A percentile compares a stretch with the other conserved stretches of the same genome.
phyloP scores from a whole-genome alignment of 2,888 invertebrate genomes.

The Philaethria dido region DNA sequence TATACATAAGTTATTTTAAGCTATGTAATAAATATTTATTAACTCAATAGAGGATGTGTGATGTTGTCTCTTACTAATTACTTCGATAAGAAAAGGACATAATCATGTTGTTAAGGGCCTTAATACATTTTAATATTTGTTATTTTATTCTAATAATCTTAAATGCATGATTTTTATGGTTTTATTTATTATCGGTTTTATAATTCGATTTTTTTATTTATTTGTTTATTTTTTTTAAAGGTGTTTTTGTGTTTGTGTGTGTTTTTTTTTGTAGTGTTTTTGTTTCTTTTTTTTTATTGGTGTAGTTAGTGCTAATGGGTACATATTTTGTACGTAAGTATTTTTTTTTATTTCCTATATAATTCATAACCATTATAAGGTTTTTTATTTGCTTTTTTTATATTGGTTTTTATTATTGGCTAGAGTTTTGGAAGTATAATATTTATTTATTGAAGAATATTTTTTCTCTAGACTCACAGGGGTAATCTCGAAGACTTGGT shows the following conservation, averaged over 20 bases:
- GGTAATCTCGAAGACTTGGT: slow-evolving; percentile 80
- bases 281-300: slow-evolving; percentile 2
- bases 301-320: slow-evolving; percentile 41
- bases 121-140: no score
- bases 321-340: slow-evolving; percentile 45
- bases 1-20: no score
- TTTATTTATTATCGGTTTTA: slow-evolving; percentile 1
- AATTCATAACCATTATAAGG: background rate
- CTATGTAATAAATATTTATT: no score
- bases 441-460: slow-evolving; percentile 34
- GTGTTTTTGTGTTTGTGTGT: slow-evolving; percentile 29
- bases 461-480: slow-evolving; percentile 81
- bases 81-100: no score
- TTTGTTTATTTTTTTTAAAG: slow-evolving; percentile 34
- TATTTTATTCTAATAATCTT: background rate
- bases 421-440: slow-evolving; percentile 25
- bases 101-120: no score
- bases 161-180: slow-evolving; percentile 7
- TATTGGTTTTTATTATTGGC: slow-evolving; percentile 28
- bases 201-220: slow-evolving; percentile 39
- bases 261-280: slow-evolving; percentile 36
- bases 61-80: no score
- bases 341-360: slow-evolving; percentile 36
- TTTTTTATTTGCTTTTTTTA: slow-evolving; percentile 29
- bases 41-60: no score